Conservation (phyloP, 2,888 invertebrate genomes). For the Machimus atricapillus region DNA sequence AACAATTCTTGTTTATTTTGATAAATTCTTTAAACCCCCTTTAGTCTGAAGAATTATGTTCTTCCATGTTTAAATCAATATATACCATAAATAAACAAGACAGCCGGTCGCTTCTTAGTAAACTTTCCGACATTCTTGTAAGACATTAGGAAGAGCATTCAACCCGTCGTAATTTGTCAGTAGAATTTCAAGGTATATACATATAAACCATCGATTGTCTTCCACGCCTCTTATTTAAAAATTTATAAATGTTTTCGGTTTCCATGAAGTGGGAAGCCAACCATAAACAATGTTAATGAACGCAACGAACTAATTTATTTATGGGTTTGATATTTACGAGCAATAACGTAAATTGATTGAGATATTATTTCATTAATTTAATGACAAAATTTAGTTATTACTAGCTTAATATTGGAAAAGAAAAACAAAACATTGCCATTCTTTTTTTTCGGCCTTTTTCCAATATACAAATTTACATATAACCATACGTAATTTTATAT, state of each 20-base stretch:
- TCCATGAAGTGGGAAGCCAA: neutral
- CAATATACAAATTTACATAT: too few relatives aligned
- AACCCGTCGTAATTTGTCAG: neutral
- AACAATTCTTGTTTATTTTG: neutral
- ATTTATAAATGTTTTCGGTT: neutral
- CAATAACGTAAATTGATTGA: too few relatives aligned
- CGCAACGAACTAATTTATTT: too few relatives aligned
- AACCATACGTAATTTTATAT: too few relatives aligned
- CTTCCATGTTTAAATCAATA: neutral
- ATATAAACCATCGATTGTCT: too few relatives aligned
- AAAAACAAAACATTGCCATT: too few relatives aligned
- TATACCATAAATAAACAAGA: neutral
- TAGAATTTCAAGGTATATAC: neutral
- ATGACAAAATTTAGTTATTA: too few relatives aligned
- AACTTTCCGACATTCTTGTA: neutral
- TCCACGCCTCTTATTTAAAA: neutral
- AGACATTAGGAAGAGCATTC: neutral
- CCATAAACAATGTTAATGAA: neutral
- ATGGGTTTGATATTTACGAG: too few relatives aligned
- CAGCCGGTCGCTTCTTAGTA: neutral
- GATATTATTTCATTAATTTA: too few relatives aligned
- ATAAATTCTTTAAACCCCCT: neutral
- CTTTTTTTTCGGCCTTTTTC: too few relatives aligned
- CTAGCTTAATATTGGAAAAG: too few relatives aligned
- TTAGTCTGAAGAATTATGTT: neutral